Percentiles rank a stretch among this genome's conserved stretches.
Evolutionary conservation across 2,888 invertebrate genomes (phyloP).

Genomic region (Cephus runcator): DNA sequence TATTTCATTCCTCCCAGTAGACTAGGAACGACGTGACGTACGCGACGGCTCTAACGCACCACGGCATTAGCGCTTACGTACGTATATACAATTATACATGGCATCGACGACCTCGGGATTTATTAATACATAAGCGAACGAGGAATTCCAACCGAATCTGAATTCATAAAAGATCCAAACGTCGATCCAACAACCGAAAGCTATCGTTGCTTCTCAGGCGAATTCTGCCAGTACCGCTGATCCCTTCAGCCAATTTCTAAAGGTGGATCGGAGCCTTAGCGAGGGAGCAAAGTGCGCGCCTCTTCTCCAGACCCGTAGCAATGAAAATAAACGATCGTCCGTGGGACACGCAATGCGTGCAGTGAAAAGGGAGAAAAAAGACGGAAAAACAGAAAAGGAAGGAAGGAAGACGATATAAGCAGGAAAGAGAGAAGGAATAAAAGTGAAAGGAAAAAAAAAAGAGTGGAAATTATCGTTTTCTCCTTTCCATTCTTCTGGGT

Average conservation of each 20-base stretch:
- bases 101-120: not conserved
- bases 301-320: not conserved
- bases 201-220: not conserved
- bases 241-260: not conserved
- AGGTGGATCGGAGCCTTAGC: not conserved
- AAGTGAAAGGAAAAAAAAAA: not conserved
- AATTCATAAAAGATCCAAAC: not conserved
- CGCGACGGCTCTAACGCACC: not conserved
- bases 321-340: conserved; percentile 2
- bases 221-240: not conserved
- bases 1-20: conserved; percentile 32
- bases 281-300: not conserved
- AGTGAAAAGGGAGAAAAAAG: not conserved
- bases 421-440: not conserved
- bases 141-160: no score
- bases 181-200: not conserved
- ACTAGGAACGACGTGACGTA: conserved; percentile 1
- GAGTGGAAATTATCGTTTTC: not conserved
- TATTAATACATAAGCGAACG: not conserved
- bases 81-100: not conserved
- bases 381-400: not conserved
- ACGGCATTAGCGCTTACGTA: not conserved
- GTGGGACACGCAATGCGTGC: not conserved
- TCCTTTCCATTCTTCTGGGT: not conserved
- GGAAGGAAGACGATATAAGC: no score